A percentile compares a stretch with the other conserved stretches of the same genome.
These are phyloP conservation scores for Anguilla anguilla DNA, from an alignment of 2,797 vertebrate species.

Conservation along the genomic window DNA sequence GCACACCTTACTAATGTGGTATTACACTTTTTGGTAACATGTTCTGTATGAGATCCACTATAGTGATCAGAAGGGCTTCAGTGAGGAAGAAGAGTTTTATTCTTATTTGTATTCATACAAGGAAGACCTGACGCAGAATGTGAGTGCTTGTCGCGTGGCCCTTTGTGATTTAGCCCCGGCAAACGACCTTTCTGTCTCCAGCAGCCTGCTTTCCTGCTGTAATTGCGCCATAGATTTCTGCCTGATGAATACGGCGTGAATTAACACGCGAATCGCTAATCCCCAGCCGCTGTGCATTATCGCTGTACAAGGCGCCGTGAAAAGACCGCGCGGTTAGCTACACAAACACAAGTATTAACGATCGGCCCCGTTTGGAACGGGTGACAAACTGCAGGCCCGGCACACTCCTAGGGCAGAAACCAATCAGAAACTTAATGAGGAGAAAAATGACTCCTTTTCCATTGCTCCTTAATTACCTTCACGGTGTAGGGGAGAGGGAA, in stretches of 20 bases:
- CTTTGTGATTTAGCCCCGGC: constrained; percentile 67
- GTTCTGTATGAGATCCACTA: not conserved
- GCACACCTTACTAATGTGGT: not conserved
- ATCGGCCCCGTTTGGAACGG: constrained; percentile 91
- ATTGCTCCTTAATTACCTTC: constrained; percentile 85
- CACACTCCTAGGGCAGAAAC: constrained; percentile 90
- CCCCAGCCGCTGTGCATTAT: constrained; percentile 74
- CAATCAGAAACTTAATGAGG: constrained; percentile 99
- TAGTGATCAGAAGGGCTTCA: not conserved
- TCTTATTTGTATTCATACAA: constrained; percentile 53
- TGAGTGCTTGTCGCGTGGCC: constrained; percentile 59
- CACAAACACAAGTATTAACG: constrained; percentile 99
- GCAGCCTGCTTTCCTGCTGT: constrained; percentile 71
- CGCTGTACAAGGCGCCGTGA: constrained; percentile 82
- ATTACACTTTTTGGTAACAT: not conserved
- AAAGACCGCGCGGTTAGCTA: constrained; percentile 91
- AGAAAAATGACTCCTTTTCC: constrained; percentile 89
- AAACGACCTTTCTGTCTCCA: constrained; percentile 59
- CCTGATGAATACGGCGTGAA: constrained; percentile 88
- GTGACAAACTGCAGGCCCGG: constrained; percentile 92
- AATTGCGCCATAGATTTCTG: constrained; percentile 91
- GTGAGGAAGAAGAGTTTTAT: not conserved
- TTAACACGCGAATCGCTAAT: constrained; percentile 85
- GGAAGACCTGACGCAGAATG: constrained; percentile 74
- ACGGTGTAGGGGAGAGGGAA: constrained; percentile 32